Conservation (phyloP, 92 coral and sea anemone genomes). For the Parazoanthus atlanticus region DNA sequence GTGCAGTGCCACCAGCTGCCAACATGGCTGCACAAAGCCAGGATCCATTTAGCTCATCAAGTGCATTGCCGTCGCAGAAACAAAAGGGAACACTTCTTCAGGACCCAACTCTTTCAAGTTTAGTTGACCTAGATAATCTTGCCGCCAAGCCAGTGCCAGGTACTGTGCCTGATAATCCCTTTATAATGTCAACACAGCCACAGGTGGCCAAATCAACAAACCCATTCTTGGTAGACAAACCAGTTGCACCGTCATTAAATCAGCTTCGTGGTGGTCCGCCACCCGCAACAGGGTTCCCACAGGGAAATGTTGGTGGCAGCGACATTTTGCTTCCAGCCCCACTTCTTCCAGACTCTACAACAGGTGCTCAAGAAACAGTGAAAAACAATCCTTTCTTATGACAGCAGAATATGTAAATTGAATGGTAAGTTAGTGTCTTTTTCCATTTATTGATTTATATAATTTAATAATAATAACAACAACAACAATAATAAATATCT, state of each 20-base stretch:
- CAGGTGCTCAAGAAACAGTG: conserved; percentile 60
- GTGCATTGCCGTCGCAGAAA: conserved; percentile 40
- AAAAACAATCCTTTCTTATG: conserved; percentile 84
- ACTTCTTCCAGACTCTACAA: conserved; percentile 76
- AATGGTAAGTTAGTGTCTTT: neutral
- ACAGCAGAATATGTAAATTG: conserved; percentile 14
- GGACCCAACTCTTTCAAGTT: conserved; percentile 69
- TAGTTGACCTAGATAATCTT: conserved; percentile 86
- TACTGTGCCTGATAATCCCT: conserved; percentile 72
- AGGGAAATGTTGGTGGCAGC: conserved; percentile 67
- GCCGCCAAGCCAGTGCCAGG: conserved; percentile 72
- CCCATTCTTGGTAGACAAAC: conserved; percentile 94
- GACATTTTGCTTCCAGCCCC: conserved; percentile 90
- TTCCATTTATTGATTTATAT: no score
- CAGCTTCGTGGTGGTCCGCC: conserved; percentile 78
- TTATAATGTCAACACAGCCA: conserved; percentile 71
- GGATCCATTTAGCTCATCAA: conserved; percentile 52
- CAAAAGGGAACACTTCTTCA: conserved; percentile 64
- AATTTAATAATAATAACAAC: no score
- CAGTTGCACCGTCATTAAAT: conserved; percentile 93
- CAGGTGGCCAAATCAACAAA: conserved; percentile 76
- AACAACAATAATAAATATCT: neutral
- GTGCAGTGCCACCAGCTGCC: conserved; percentile 1
- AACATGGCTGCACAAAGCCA: conserved; percentile 27
- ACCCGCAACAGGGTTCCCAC: conserved; percentile 42